phyloP scores from a whole-genome alignment of 1,140 invertebrate genomes.

The Campoletis sonorensis region DNA sequence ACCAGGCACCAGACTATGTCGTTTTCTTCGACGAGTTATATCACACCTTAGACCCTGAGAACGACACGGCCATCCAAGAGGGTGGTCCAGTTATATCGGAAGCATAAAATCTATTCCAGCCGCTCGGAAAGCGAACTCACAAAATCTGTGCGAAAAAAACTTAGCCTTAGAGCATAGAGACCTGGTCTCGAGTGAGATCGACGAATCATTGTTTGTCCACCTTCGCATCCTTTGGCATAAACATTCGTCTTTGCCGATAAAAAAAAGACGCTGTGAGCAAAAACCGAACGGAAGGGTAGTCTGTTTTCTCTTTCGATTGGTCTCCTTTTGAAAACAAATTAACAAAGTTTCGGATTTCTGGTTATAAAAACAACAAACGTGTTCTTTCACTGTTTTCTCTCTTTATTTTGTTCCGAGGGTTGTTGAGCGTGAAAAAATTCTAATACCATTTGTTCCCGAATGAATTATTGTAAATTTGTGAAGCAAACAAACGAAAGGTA shows the following conservation, averaged over 20 bases:
- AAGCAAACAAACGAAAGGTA: not conserved
- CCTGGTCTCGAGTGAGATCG: not conserved
- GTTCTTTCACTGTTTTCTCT: too few species aligned
- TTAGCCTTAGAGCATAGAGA: not conserved
- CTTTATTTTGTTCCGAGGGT: too few species aligned
- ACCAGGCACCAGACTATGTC: conserved; percentile 38
- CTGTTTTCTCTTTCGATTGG: too few species aligned
- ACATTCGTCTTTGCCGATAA: too few species aligned
- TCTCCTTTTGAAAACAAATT: too few species aligned
- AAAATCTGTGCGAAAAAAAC: not conserved
- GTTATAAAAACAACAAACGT: too few species aligned
- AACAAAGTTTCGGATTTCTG: too few species aligned
- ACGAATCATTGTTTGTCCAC: not conserved
- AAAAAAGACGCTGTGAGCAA: too few species aligned
- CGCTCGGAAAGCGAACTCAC: not conserved
- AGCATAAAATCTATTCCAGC: conserved; percentile 47
- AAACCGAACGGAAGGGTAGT: too few species aligned
- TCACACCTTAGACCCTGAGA: conserved; percentile 37
- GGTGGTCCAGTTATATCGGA: conserved; percentile 47
- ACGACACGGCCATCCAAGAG: conserved; percentile 29
- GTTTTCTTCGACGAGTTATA: conserved; percentile 52
- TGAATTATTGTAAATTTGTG: not conserved
- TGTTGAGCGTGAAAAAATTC: too few species aligned
- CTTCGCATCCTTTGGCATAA: too few species aligned
- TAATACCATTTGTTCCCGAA: not conserved